These are phyloP conservation scores for Drosophila hydei DNA, from an alignment of 1,140 invertebrate species.

Conservation along the genomic window DNA sequence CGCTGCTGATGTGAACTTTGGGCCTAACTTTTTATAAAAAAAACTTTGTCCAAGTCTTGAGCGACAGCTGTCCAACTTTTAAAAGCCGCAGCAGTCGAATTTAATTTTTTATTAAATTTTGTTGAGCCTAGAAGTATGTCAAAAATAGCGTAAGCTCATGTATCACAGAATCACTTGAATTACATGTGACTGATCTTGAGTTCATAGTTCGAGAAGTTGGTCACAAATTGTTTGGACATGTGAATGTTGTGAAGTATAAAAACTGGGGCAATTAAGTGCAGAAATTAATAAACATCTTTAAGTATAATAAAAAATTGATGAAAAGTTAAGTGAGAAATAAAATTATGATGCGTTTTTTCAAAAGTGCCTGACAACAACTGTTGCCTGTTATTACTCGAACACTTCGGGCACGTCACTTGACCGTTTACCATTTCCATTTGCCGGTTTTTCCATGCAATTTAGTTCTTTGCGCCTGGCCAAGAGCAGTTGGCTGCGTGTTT, in stretches of 20 bases:
- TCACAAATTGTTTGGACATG: background rate
- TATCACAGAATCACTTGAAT: background rate
- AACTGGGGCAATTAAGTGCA: too few species aligned
- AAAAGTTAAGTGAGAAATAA: too few species aligned
- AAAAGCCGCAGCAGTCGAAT: conserved; percentile 11
- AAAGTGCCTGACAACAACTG: conserved; percentile 10
- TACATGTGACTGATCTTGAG: conserved; percentile 8
- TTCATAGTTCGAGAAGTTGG: conserved; percentile 4
- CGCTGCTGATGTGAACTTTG: conserved; percentile 4
- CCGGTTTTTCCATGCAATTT: conserved; percentile 11
- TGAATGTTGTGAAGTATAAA: too few species aligned
- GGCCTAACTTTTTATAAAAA: conserved; percentile 15
- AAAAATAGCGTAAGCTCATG: background rate
- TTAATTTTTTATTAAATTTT: conserved; percentile 26
- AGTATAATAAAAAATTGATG: too few species aligned
- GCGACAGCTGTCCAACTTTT: conserved; percentile 34
- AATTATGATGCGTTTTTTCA: background rate
- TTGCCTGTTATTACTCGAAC: conserved; percentile 1
- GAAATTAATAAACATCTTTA: too few species aligned
- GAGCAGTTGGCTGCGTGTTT: conserved; percentile 34
- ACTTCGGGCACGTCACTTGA: background rate
- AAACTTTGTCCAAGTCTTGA: conserved; percentile 21
- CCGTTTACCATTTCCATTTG: conserved; percentile 1
- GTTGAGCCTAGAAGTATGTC: background rate
- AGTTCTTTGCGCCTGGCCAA: background rate